A percentile compares a stretch with the other conserved stretches of the same genome.
phyloP scores from a whole-genome alignment of 1,140 invertebrate genomes.

The Danaus melanippus region DNA sequence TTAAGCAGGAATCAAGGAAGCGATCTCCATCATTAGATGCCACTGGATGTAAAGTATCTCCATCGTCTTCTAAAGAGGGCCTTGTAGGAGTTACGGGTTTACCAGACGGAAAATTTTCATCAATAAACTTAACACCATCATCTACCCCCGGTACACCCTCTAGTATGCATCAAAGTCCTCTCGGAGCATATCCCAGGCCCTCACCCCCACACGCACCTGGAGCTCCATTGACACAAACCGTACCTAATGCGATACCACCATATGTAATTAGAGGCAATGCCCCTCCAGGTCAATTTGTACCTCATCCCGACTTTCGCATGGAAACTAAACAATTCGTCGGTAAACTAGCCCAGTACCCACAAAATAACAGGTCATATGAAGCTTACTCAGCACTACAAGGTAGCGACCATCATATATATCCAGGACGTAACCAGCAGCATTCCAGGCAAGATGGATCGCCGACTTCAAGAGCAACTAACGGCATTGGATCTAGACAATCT shows the following conservation, averaged over 20 bases:
- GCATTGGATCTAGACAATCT: constrained; percentile 42
- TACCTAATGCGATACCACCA: constrained; percentile 72
- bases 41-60: constrained; percentile 69
- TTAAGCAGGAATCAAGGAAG: constrained; percentile 77
- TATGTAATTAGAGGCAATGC: constrained; percentile 72
- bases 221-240: constrained; percentile 73
- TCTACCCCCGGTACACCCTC: constrained; percentile 77
- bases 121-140: constrained; percentile 76
- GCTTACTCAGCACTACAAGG: constrained; percentile 40
- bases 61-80: constrained; percentile 69
- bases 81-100: constrained; percentile 41
- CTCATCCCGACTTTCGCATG: constrained; percentile 63
- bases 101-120: constrained; percentile 68
- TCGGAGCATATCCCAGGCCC: constrained; percentile 75
- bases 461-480: constrained; percentile 43
- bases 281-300: constrained; percentile 59
- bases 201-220: constrained; percentile 74
- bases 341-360: constrained; percentile 65
- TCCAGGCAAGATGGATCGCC: constrained; percentile 47
- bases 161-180: constrained; percentile 71
- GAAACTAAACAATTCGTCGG: constrained; percentile 66
- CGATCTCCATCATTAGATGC: constrained; percentile 75
- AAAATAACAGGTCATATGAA: constrained; percentile 54
- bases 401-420: constrained; percentile 50
- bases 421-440: constrained; percentile 42